Percentiles rank a stretch among this genome's conserved stretches.
phyloP scores from a whole-genome alignment of 2,113 vertebrate species.

The Poecilia latipinna region DNA sequence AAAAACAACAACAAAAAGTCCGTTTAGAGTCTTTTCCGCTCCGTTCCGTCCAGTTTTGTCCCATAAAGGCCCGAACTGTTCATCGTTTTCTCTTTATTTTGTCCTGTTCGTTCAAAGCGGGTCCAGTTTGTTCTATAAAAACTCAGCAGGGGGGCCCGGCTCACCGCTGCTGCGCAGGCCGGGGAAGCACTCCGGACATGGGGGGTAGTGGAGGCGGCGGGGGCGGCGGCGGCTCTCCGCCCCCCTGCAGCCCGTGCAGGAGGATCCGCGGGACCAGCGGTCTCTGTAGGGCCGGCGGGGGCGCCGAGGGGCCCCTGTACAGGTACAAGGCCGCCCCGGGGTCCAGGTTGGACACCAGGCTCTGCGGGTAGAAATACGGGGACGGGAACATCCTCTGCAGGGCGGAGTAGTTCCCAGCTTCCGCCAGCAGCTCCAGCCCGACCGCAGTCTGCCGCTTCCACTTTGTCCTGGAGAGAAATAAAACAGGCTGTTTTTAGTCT shows the following conservation, averaged over 20 bases:
- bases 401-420: constrained; percentile 95
- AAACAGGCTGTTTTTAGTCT: not conserved
- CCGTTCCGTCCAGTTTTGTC: constrained; percentile 18
- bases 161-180: constrained; percentile 93
- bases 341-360: constrained; percentile 94
- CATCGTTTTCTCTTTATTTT: constrained; percentile 1
- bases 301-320: constrained; percentile 92
- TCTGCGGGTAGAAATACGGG: constrained; percentile 97
- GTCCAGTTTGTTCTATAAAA: constrained; percentile 34
- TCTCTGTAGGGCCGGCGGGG: constrained; percentile 91
- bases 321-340: constrained; percentile 94
- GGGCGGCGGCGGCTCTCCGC: constrained; percentile 88
- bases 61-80: constrained; percentile 35
- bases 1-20: constrained; percentile 14
- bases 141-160: constrained; percentile 45
- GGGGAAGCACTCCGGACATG: constrained; percentile 88
- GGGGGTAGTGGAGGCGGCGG: constrained; percentile 85
- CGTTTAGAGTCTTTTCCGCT: not conserved
- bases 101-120: constrained; percentile 36
- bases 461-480: constrained; percentile 85
- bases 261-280: constrained; percentile 95
- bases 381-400: constrained; percentile 98
- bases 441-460: constrained; percentile 98
- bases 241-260: constrained; percentile 93
- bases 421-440: constrained; percentile 93